Percentiles rank a stretch among this genome's conserved stretches.
phyloP scores from a whole-genome alignment of 1,140 invertebrate genomes.

The Mylabris phalerata region DNA sequence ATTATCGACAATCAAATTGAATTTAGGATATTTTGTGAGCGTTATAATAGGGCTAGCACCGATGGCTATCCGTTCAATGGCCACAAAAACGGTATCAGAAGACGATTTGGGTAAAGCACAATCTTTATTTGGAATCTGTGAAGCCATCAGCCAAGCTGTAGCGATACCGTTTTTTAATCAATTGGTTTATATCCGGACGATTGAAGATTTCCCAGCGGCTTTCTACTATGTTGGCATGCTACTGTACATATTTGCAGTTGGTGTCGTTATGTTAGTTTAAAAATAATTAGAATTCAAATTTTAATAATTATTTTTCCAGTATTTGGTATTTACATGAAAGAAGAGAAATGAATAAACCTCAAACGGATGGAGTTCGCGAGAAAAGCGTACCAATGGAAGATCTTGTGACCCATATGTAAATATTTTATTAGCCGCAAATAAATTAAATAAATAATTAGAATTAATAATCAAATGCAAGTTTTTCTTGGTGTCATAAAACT shows the following conservation, averaged over 20 bases:
- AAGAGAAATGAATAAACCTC: neutral
- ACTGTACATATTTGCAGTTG: slow-evolving; percentile 16
- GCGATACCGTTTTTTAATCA: slow-evolving; percentile 47
- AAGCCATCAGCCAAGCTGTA: slow-evolving; percentile 45
- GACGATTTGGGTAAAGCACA: slow-evolving; percentile 52
- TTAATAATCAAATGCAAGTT: no score
- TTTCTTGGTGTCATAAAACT: slow-evolving; percentile 77
- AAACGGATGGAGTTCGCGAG: neutral
- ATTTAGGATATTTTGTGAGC: slow-evolving; percentile 42
- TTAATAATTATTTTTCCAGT: no score
- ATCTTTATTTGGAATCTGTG: slow-evolving; percentile 49
- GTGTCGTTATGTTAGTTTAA: slow-evolving; percentile 6
- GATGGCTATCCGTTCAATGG: slow-evolving; percentile 49
- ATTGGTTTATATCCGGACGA: slow-evolving; percentile 41
- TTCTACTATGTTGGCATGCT: slow-evolving; percentile 45
- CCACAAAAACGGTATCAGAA: slow-evolving; percentile 50
- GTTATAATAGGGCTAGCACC: slow-evolving; percentile 48
- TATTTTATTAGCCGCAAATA: no score
- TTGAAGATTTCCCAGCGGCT: slow-evolving; percentile 42
- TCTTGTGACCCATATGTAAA: no score
- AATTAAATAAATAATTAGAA: no score
- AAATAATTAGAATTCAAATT: no score
- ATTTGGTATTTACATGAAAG: neutral
- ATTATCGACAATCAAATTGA: neutral
- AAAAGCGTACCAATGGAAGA: no score